Conservation (phyloP, 1,140 invertebrate species). For the Euwallacea fornicatus region DNA sequence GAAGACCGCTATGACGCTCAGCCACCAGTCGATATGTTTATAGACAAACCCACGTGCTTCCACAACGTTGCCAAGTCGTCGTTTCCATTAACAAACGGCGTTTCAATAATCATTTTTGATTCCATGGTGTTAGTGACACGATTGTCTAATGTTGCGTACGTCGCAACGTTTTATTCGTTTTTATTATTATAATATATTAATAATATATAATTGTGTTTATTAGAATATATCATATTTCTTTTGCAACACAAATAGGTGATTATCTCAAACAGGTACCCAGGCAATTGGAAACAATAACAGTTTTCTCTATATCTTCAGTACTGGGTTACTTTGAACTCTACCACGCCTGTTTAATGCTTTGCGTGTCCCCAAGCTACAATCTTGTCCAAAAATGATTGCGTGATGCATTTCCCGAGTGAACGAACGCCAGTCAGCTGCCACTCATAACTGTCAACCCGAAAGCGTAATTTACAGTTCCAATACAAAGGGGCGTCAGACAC, state of each 20-base stretch:
- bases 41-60: slow-evolving; percentile 40
- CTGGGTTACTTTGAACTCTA: no score
- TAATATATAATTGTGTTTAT: no score
- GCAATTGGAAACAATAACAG: no score
- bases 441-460: slow-evolving; percentile 22
- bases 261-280: no score
- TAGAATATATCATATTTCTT: no score
- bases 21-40: slow-evolving; percentile 45
- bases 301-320: no score
- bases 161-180: no score
- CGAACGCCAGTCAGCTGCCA: slow-evolving; percentile 19
- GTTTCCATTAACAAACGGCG: not conserved
- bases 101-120: not conserved
- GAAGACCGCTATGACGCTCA: slow-evolving; percentile 39
- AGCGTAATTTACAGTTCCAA: slow-evolving; percentile 13
- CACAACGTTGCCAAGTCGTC: slow-evolving; percentile 25
- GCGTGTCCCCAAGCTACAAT: no score
- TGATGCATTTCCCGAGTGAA: not conserved
- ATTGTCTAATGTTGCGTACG: no score
- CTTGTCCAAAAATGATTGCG: not conserved
- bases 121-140: slow-evolving; percentile 21
- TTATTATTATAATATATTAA: no score
- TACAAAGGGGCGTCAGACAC: slow-evolving; percentile 1
- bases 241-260: no score
- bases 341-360: no score